Evolutionary conservation across 2,797 vertebrate species (phyloP).

Genomic region (Coluber constrictor): DNA sequence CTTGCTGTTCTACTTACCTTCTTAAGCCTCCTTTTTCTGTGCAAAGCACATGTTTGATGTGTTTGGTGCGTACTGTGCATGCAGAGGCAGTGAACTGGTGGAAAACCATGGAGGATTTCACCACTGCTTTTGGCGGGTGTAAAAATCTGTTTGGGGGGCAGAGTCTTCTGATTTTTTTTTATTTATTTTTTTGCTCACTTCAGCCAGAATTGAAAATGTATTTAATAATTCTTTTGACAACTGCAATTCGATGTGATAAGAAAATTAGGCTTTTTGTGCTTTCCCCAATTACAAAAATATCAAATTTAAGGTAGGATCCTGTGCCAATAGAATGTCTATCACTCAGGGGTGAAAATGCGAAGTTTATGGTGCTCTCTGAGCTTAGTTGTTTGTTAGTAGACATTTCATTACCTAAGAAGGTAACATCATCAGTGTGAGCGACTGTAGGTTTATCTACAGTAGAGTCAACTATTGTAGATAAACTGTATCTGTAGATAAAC

Average conservation of each 20-base stretch:
- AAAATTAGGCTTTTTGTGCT: background rate
- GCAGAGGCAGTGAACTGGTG: no score
- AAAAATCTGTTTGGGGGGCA: background rate
- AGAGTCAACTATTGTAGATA: background rate
- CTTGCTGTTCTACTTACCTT: no score
- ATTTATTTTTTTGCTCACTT: background rate
- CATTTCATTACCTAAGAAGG: background rate
- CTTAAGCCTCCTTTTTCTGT: no score
- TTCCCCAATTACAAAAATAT: background rate
- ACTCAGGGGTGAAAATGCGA: background rate
- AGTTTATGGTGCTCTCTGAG: background rate
- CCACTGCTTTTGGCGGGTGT: no score
- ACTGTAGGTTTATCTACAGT: background rate
- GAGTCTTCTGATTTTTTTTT: background rate
- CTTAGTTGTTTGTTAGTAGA: background rate
- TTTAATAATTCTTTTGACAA: background rate
- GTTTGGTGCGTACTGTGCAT: no score
- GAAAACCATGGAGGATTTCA: no score
- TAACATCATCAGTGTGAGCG: background rate
- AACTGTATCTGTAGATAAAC: no score
- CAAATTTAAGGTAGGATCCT: background rate
- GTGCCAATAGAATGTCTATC: background rate
- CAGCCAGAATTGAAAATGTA: background rate
- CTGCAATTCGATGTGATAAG: background rate
- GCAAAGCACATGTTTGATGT: no score